Base-by-base conservation (phyloP, 2,797 vertebrate genomes). In the Gadopsis marmoratus region DNA sequence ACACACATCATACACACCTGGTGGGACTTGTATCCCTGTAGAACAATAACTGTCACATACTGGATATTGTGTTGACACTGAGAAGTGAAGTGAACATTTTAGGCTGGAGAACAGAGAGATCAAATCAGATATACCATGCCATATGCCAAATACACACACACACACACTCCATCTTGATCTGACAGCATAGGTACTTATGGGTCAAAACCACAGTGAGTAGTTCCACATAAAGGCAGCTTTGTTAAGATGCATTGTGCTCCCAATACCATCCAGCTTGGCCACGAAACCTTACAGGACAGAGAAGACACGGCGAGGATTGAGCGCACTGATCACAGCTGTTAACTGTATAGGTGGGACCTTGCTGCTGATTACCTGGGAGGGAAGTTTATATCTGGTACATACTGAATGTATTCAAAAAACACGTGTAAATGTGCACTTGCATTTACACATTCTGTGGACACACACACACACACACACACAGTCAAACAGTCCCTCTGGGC, bases 1-100 rank as follows among this genome's bases (percentile, higher is more conserved):
- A 83, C 89, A 84, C 81, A 83, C 83, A 78, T 88, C 85, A 80
- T 33, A 87, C 87, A 91, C 93, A 94, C 92, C 93, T 94, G 93
- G 92, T 68, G 39, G 72, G 76, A 86, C 84, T 86, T 75, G 90
- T 93, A 90, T 90, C 83, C 85, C 86, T 48, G 66, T 45, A 86
- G 86, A 89, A 92, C 91, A 92, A 91, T 91, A 90, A 90, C 83
- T 93, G 89, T 93, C 92, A 92, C 78, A 75, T 33, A 41, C 35
- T 71, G 78, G 62, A 80, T 84, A 58, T 79, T 83, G 58, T 82
- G 76, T 59, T 71, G 67, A 79, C 74, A 76, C 71, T 51, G 70
- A 85, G 67, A 76, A 73, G 77, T 74, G 62, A 43, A 72, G 45
- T 41, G 62, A 71, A 83, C 63, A 39, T 81, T 88, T 86, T 68